phyloP scores from a whole-genome alignment of 1,140 invertebrate genomes.

The Gryon sp. region DNA sequence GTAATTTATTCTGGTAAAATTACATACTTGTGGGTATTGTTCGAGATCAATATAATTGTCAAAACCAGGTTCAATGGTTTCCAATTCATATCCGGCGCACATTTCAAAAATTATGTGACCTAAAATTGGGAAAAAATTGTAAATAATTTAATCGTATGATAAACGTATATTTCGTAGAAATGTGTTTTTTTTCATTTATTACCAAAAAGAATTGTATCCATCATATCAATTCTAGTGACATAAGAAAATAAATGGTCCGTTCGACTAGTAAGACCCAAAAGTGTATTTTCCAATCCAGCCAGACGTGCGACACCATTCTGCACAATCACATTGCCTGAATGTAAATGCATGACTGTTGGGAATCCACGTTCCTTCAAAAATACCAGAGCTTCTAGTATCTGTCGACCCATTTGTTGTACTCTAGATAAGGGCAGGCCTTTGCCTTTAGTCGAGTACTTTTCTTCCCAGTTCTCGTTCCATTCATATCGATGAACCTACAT shows the following conservation, averaged over 20 bases:
- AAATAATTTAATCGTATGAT: no score
- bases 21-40: conserved; percentile 85
- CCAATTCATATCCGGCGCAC: conserved; percentile 90
- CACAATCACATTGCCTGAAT: conserved; percentile 93
- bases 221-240: conserved; percentile 78
- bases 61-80: conserved; percentile 85
- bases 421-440: conserved; percentile 87
- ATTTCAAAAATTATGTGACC: conserved; percentile 94
- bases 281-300: conserved; percentile 90
- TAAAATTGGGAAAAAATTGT: no score
- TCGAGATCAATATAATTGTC: conserved; percentile 86
- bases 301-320: conserved; percentile 94
- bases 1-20: no score
- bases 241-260: conserved; percentile 81
- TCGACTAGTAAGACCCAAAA: conserved; percentile 88
- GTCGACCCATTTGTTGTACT: conserved; percentile 91
- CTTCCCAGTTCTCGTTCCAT: conserved; percentile 86
- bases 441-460: conserved; percentile 84
- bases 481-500: conserved; percentile 55
- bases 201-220: conserved; percentile 89
- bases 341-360: conserved; percentile 90
- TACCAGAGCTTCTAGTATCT: conserved; percentile 92
- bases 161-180: not conserved
- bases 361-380: conserved; percentile 93
- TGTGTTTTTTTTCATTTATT: conserved; percentile 20